Base-by-base conservation (phyloP, 2,797 vertebrate species). In the Argyrosomus regius region DNA sequence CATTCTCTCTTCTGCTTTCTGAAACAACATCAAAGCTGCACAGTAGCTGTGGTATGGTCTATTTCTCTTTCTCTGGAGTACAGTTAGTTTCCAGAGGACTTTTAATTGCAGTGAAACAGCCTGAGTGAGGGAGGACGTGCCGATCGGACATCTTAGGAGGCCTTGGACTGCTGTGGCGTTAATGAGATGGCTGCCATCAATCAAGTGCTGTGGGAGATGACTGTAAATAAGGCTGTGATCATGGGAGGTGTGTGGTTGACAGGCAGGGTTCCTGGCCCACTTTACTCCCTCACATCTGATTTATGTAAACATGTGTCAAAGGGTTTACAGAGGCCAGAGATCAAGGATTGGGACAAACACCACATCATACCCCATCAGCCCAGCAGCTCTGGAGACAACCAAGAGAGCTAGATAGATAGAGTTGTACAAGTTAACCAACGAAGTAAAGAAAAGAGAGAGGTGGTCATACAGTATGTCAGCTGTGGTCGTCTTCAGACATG, bases 171-270 rank as follows among this genome's bases (percentile, higher is more conserved):
- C 83, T 71, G 72, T 71, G 77, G 85, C 56, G 58, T 88, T 93
- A 94, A 94, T 93, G 90, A 94, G 91, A 94, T 89, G 87, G 76
- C 81, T 86, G 84, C 81, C 88, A 92, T 94, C 91, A 92, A 93
- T 93, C 92, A 88, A 49, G 24, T 52, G 74, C 75, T 74, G 71
- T 63, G 72, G 82, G 88, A 79, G 87, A 86, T 80, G 90, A 91
- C 90, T 93, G 89, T 94, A 94, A 95, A 94, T 92, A 93, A 94
- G 88, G 77, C 77, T 85, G 82, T 82, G 88, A 93, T 93, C 89
- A 91, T 64, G 59, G 78, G 78, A 86, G 87, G 82, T 77, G 76
- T 49, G 48, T n/a, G 26, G 63, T 65, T 67, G 83, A 87, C 64
- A 62, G 79, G 22, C 53, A 3, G 50, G 64, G 77, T 58, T 75